Conservation (phyloP, 2,797 vertebrate genomes). For the Poecilia wingei region DNA sequence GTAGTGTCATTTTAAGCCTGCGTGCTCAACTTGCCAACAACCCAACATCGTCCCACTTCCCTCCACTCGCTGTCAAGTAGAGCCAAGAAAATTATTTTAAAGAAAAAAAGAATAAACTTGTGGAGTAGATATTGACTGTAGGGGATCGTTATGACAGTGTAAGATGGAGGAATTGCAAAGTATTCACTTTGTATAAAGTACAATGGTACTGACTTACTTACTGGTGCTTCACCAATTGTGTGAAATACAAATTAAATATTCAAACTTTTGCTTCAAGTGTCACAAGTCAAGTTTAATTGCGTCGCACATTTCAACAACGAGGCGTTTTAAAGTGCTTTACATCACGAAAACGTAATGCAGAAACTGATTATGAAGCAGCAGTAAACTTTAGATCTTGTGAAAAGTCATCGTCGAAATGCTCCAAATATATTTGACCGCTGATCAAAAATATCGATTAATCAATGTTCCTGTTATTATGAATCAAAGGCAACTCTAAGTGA, state of each 20-base stretch:
- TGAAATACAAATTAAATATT: not conserved
- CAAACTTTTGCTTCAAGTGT: not conserved
- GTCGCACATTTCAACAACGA: no score
- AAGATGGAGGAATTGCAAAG: not conserved
- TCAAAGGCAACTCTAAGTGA: no score
- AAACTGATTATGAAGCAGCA: no score
- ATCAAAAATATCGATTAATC: no score
- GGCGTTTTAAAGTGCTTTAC: no score
- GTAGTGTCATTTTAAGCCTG: not conserved
- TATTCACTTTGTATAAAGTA: not conserved
- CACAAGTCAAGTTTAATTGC: no score
- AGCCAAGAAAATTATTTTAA: not conserved
- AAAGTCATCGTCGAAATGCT: no score
- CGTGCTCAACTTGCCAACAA: not conserved
- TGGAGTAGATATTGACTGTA: not conserved
- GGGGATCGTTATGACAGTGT: not conserved
- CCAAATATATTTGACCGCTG: no score
- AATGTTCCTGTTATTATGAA: no score
- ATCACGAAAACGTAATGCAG: no score
- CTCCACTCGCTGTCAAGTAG: not conserved
- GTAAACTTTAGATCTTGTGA: no score
- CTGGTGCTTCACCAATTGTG: not conserved
- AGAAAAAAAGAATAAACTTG: not conserved
- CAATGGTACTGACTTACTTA: not conserved
- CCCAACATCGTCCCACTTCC: not conserved